Evolutionary conservation across 2,113 vertebrate genomes (phyloP).

Genomic region (Hipposideros armiger): DNA sequence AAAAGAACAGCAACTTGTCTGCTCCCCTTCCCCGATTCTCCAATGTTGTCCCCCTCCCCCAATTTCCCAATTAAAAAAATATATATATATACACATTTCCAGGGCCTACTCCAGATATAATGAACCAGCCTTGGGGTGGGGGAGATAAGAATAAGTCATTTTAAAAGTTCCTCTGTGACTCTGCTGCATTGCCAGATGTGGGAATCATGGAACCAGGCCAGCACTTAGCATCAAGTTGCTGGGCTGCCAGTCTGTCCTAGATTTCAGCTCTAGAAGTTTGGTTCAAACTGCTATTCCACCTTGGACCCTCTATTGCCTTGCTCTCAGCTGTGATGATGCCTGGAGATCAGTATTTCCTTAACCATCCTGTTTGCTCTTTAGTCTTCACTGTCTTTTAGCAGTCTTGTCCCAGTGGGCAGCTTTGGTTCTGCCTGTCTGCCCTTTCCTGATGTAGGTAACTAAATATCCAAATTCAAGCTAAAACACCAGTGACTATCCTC

Average conservation of each 20-base stretch:
- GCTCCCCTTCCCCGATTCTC: too few species aligned
- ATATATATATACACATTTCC: neutral
- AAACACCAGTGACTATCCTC: neutral
- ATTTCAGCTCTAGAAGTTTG: neutral
- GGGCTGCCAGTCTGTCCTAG: neutral
- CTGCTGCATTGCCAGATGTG: accelerated
- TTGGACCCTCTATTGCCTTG: neutral
- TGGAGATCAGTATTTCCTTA: neutral
- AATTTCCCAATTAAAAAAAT: too few species aligned
- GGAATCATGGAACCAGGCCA: neutral
- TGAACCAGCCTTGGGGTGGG: neutral
- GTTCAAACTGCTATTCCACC: neutral
- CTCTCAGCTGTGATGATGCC: neutral
- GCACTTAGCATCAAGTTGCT: neutral
- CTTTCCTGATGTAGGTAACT: neutral
- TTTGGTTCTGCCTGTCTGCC: neutral
- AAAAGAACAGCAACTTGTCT: too few species aligned
- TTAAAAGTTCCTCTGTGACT: neutral
- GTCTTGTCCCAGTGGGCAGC: neutral
- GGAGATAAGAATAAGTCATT: neutral
- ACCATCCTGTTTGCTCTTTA: neutral
- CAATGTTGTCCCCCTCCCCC: too few species aligned
- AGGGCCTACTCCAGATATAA: neutral
- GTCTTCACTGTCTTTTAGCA: neutral
- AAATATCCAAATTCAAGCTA: neutral